phyloP scores from a whole-genome alignment of 2,797 vertebrate genomes.

The Threskiornis aethiopicus region DNA sequence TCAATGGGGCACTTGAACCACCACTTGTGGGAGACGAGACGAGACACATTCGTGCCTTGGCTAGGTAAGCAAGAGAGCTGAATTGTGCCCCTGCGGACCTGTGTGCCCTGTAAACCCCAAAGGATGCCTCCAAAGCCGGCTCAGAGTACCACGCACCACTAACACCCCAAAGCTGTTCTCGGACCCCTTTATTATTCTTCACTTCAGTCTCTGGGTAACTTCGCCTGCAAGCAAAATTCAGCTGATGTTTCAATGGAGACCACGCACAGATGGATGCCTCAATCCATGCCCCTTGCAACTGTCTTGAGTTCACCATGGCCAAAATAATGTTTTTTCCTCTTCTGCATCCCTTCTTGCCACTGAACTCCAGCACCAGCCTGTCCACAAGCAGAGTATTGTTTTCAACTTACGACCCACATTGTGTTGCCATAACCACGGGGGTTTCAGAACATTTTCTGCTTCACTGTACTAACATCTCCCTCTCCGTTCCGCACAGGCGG shows the following conservation, averaged over 20 bases:
- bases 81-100: neutral
- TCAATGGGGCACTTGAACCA: neutral
- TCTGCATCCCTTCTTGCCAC: neutral
- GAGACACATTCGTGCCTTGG: neutral
- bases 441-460: neutral
- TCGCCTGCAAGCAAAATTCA: neutral
- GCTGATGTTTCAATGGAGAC: neutral
- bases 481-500: neutral
- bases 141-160: neutral
- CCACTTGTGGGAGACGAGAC: neutral
- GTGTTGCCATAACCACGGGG: neutral
- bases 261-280: neutral
- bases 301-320: neutral
- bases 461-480: neutral
- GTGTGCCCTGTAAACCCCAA: neutral
- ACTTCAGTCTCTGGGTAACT: neutral
- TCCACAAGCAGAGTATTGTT: neutral
- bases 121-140: neutral
- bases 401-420: neutral
- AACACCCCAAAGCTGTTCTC: neutral
- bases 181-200: neutral
- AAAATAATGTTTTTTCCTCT: neutral
- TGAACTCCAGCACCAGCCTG: neutral
- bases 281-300: neutral
- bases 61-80: neutral